phyloP scores from a whole-genome alignment of 1,140 invertebrate species.

The Chironomus striatipennis region DNA sequence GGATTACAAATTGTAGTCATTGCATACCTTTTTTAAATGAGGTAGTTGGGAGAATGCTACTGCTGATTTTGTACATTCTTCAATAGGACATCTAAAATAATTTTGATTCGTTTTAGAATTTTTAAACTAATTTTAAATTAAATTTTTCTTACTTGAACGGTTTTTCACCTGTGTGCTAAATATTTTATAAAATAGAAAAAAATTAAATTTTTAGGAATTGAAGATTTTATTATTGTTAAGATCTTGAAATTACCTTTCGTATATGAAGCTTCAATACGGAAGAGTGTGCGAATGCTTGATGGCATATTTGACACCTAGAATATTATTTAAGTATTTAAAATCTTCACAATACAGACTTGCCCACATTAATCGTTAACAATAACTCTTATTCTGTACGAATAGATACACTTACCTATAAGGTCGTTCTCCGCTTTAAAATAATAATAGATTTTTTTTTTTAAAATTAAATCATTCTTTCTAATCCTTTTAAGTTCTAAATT shows the following conservation, averaged over 20 bases:
- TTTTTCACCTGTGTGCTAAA: slow-evolving; percentile 57
- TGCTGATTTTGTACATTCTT: slow-evolving; percentile 50
- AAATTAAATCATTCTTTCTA: too few species aligned
- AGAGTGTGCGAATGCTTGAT: slow-evolving; percentile 73
- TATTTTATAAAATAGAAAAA: background rate
- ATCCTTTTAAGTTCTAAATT: too few species aligned
- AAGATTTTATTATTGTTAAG: background rate
- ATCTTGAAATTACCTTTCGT: slow-evolving; percentile 52
- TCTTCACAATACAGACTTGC: too few species aligned
- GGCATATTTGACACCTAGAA: slow-evolving; percentile 59
- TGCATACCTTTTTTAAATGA: slow-evolving; percentile 56
- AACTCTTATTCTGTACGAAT: too few species aligned
- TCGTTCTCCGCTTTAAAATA: slow-evolving; percentile 59
- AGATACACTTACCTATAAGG: slow-evolving; percentile 52
- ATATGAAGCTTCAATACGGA: slow-evolving; percentile 73
- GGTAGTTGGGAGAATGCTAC: slow-evolving; percentile 68
- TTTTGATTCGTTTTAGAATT: too few species aligned
- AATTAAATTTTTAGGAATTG: background rate
- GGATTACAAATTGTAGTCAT: too few species aligned
- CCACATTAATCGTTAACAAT: too few species aligned
- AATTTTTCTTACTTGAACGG: slow-evolving; percentile 47
- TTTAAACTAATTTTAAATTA: too few species aligned
- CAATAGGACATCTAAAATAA: slow-evolving; percentile 47
- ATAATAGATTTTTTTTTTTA: too few species aligned
- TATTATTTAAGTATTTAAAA: too few species aligned